These are phyloP conservation scores for Hepsetus odoe DNA, from an alignment of 2,113 vertebrate species.

Conservation along the genomic window DNA sequence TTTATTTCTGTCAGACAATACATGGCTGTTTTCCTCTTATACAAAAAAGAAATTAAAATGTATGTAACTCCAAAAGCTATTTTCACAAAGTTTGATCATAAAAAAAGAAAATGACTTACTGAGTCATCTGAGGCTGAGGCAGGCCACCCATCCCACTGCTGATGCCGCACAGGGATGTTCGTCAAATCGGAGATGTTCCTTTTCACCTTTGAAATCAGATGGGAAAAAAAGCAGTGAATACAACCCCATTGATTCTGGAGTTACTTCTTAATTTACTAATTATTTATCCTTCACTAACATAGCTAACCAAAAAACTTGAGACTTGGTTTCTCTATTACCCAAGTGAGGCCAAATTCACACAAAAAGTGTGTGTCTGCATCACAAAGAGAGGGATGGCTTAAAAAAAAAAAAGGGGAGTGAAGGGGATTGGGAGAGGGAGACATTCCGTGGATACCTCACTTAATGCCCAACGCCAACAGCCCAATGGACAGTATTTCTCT, in stretches of 20 bases:
- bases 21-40: background rate
- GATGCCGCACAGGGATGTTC: conserved; percentile 97
- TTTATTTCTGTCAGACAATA: background rate
- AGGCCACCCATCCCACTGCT: conserved; percentile 97
- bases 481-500: conserved; percentile 97
- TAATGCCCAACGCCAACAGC: conserved; percentile 88
- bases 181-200: conserved; percentile 96
- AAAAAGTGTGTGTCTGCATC: background rate
- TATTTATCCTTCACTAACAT: no score
- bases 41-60: no score
- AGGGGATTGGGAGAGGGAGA: conserved; percentile 38
- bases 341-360: background rate
- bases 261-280: background rate
- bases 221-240: conserved; percentile 42
- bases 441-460: conserved; percentile 88
- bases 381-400: conserved; percentile 47
- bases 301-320: background rate
- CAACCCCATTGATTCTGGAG: conserved; percentile 26
- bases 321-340: background rate
- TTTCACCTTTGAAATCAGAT: conserved; percentile 84
- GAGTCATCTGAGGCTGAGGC: conserved; percentile 89
- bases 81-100: background rate
- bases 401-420: conserved; percentile 16
- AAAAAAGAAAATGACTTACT: conserved; percentile 69
- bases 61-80: background rate